Base-by-base conservation (phyloP, 1,140 invertebrate species). In the Argopecten irradians region DNA sequence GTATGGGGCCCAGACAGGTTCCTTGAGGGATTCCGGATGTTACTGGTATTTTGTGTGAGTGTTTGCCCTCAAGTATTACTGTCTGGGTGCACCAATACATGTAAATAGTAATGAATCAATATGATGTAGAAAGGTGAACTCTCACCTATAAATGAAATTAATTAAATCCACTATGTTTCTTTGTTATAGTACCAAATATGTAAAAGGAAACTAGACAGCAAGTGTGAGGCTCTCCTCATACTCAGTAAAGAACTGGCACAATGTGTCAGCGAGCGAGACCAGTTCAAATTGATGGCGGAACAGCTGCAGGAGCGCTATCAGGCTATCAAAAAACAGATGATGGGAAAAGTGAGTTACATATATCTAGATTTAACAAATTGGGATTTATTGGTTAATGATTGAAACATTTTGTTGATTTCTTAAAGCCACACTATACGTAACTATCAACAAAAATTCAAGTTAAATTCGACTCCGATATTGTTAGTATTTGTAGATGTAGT, bases 221-320 rank as follows among this genome's bases (percentile, higher is more conserved):
- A 98, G 95, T 96, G 97, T 71, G 97, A 98, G 95, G 97, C 97
- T 7, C 92, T 98, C 71, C 95, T 97, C 5, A 97, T 98, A 86
- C 95, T 98, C 92, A 97, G 96, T 88, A 96, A 97, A 92, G 97
- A 98, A 93, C 94, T 98, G 83, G 97, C 98, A 89, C 97, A 97
- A 95, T 97, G 97, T 94, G 97, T 97, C 89, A 97, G 96, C 89
- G 97, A 98, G 93, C 95, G 97, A 83, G 97, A 98, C 94, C 97
- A 97, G 93, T 98, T 97, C 92, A 98, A 97, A 94, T 93, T 98
- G 33, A 97, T 98, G 96, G 97, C 97, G 3, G 97, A 98, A 94
- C 97, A 98, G 90, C 95, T 98, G 33, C 96, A 97, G 92, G 96
- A 97, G 88, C 96, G 97, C 83, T 97, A 97, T 88, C 95, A 94